Conservation (phyloP, 53 echinoderm and acorn worm genomes). For the Holothuria scabra region DNA sequence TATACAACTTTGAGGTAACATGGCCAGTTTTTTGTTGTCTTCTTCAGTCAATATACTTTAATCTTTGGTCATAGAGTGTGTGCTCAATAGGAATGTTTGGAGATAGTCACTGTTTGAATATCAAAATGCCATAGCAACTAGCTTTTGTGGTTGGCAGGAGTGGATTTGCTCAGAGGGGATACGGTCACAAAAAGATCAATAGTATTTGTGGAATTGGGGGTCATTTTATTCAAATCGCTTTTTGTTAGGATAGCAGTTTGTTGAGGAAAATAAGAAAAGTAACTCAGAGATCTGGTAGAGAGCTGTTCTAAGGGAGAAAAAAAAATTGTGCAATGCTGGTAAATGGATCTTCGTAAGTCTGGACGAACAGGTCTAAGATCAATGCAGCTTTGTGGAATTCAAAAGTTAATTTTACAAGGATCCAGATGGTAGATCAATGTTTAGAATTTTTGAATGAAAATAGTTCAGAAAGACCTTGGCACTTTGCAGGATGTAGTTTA, state of each 20-base stretch:
- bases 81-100: conserved; percentile 2
- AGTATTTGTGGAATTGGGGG: conserved; percentile 38
- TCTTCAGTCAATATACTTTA: conserved; percentile 24
- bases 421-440: no score
- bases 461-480: no score
- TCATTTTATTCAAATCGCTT: conserved; percentile 28
- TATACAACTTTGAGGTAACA: conserved; percentile 23
- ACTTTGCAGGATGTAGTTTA: no score
- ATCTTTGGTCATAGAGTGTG: conserved; percentile 21
- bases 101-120: conserved; percentile 26
- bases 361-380: no score
- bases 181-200: conserved; percentile 29
- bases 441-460: no score
- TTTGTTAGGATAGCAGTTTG: conserved; percentile 35
- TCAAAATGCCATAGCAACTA: conserved; percentile 39
- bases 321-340: no score
- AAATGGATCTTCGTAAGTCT: no score
- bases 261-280: conserved; percentile 8
- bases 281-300: no score
- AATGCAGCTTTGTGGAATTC: no score
- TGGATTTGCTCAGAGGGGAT: conserved; percentile 19
- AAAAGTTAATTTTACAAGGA: no score
- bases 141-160: background rate
- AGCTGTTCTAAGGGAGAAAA: no score
- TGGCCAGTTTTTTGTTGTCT: conserved; percentile 25